phyloP scores from a whole-genome alignment of 2,797 vertebrate genomes.

The Poeciliopsis presidionis region DNA sequence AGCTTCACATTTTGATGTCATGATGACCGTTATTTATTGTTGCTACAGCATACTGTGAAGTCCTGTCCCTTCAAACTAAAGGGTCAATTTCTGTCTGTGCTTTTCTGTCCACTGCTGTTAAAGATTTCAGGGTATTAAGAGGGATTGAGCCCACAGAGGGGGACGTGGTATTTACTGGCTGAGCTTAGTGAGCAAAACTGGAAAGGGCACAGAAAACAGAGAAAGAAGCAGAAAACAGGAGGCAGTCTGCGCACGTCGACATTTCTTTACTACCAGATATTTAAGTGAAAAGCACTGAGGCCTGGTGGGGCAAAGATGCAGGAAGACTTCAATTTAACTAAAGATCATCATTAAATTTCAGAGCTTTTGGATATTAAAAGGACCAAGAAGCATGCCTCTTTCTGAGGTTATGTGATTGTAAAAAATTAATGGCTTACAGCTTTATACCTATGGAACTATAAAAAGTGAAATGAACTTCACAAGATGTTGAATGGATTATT shows the following conservation, averaged over 20 bases:
- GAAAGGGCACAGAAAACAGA: conserved; percentile 38
- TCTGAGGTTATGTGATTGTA: not conserved
- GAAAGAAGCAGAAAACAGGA: conserved; percentile 21
- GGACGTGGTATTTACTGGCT: conserved; percentile 35
- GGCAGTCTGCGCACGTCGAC: conserved; percentile 14
- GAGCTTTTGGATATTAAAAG: not conserved
- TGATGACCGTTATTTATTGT: conserved; percentile 21
- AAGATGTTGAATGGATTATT: not conserved
- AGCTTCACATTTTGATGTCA: not conserved
- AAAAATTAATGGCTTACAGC: not conserved
- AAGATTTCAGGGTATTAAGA: conserved; percentile 58
- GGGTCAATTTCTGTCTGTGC: conserved; percentile 39
- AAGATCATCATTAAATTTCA: not conserved
- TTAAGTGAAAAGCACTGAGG: not conserved
- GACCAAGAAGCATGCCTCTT: not conserved
- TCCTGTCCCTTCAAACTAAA: conserved; percentile 39
- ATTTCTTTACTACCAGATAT: not conserved
- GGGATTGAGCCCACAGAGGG: conserved; percentile 50
- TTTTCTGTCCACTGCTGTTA: conserved; percentile 37
- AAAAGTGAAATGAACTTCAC: not conserved
- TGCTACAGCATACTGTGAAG: conserved; percentile 20
- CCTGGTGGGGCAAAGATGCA: not conserved
- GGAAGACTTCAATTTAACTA: not conserved
- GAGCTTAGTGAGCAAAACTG: conserved; percentile 29
- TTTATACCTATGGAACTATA: not conserved